phyloP scores from a whole-genome alignment of 2,797 vertebrate genomes.

The Lindbergichthys nudifrons region DNA sequence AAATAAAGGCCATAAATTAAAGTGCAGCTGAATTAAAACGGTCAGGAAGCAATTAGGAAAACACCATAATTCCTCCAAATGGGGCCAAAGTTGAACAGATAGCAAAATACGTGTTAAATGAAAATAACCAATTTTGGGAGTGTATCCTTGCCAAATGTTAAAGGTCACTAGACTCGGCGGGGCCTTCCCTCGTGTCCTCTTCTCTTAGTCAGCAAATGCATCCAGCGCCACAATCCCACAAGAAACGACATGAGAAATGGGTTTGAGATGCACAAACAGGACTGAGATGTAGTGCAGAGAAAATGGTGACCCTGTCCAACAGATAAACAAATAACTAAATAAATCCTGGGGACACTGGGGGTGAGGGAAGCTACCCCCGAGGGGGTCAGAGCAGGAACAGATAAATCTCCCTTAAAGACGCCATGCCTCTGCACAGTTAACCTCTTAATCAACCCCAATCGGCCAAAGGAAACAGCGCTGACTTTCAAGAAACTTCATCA shows the following conservation, averaged over 20 bases:
- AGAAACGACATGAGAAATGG: slow-evolving; percentile 80
- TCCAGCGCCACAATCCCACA: slow-evolving; percentile 58
- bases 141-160: slow-evolving; percentile 68
- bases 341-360: slow-evolving; percentile 84
- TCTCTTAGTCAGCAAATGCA: slow-evolving; percentile 80
- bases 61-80: slow-evolving; percentile 75
- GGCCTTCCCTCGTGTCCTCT: slow-evolving; percentile 68
- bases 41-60: slow-evolving; percentile 76
- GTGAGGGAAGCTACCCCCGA: slow-evolving; percentile 80
- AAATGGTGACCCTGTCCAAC: slow-evolving; percentile 74
- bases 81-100: slow-evolving; percentile 80
- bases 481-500: slow-evolving; percentile 66
- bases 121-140: slow-evolving; percentile 78
- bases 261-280: slow-evolving; percentile 80
- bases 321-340: slow-evolving; percentile 89
- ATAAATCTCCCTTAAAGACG: slow-evolving; percentile 89
- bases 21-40: slow-evolving; percentile 72
- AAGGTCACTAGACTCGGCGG: slow-evolving; percentile 77
- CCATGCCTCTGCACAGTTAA: slow-evolving; percentile 83
- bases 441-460: slow-evolving; percentile 89
- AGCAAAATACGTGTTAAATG: slow-evolving; percentile 79
- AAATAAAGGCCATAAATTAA: slow-evolving; percentile 76
- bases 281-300: slow-evolving; percentile 68
- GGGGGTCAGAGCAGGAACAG: slow-evolving; percentile 86
- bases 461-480: slow-evolving; percentile 80